Evolutionary conservation across 2,113 vertebrate species (phyloP).

Genomic region (Calypte anna): DNA sequence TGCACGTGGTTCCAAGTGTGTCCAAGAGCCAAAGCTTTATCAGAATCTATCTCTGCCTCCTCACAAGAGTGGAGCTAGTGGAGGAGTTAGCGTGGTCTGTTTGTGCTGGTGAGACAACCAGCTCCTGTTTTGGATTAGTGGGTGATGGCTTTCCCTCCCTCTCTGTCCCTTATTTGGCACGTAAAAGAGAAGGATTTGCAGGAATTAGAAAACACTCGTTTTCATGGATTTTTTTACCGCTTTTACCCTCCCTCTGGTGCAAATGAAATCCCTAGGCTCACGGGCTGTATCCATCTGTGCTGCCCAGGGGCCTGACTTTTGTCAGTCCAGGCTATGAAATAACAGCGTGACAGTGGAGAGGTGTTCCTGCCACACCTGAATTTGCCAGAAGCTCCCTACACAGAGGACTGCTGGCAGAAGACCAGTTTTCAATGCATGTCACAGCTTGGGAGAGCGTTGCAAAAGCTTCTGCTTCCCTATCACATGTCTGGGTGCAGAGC

Average conservation of each 20-base stretch:
- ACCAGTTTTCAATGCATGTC: background rate
- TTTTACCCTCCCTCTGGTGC: background rate
- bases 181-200: background rate
- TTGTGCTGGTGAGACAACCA: slow-evolving; percentile 20
- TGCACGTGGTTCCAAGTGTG: background rate
- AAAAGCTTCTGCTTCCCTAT: accelerated
- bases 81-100: background rate
- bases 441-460: background rate
- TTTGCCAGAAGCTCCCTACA: background rate
- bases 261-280: background rate
- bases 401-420: background rate
- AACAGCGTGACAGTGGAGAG: background rate
- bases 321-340: background rate
- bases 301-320: background rate
- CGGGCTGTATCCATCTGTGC: background rate
- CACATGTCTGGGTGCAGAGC: background rate
- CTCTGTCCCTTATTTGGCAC: background rate
- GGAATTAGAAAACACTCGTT: background rate
- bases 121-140: slow-evolving; percentile 47
- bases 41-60: background rate
- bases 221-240: background rate
- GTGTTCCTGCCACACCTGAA: background rate
- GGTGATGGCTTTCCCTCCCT: background rate
- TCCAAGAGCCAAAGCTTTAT: background rate
- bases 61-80: background rate